Base-by-base conservation (phyloP, 2,888 invertebrate species). In the Tiphia femorata region DNA sequence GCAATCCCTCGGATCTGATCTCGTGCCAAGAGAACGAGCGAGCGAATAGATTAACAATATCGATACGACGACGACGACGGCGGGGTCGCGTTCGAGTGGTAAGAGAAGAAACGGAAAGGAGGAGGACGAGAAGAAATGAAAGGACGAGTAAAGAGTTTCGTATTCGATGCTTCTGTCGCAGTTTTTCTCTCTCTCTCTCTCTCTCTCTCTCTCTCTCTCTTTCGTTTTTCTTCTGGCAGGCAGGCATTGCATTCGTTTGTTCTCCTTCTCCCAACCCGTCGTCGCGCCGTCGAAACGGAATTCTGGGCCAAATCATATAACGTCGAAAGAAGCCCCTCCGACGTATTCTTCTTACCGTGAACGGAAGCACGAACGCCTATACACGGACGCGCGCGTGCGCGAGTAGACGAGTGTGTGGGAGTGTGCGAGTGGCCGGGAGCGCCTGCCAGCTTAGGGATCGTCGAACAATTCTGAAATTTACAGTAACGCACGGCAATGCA, bases 1-100 rank as follows among this genome's bases (percentile, higher is more conserved):
- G 53, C 58, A 42, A 49, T 60, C 43, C 48, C n/a, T 16, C 30
- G 33, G n/a, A n/a, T 47, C 40, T 69, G 66, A 69, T 44, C 42
- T 29, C 12, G 54, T 59, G 67, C 67, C 67, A 67, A 68, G 43
- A n/a, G n/a, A n/a, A n/a, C n/a, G n/a, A 62, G 49, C 47, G 48
- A 41, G 42, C 30, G 66, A 62, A 65, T 59, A 57, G 58, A 68
- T 69, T 68, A 69, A 68, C 57, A 62, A 59, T 55, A 62, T 69
- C 62, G 65, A 46, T 65, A 57, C n/a, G n/a, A n/a, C n/a, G n/a
- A n/a, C n/a, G n/a, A n/a, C n/a, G n/a, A n/a, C n/a, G n/a, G n/a
- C n/a, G n/a, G n/a, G n/a, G n/a, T n/a, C n/a, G n/a, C n/a, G n/a
- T n/a, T n/a, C n/a, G n/a, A n/a, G n/a, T n/a, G n/a, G 38, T 5